phyloP scores from a whole-genome alignment of 2,113 vertebrate genomes.

The Ctenomys sociabilis region DNA sequence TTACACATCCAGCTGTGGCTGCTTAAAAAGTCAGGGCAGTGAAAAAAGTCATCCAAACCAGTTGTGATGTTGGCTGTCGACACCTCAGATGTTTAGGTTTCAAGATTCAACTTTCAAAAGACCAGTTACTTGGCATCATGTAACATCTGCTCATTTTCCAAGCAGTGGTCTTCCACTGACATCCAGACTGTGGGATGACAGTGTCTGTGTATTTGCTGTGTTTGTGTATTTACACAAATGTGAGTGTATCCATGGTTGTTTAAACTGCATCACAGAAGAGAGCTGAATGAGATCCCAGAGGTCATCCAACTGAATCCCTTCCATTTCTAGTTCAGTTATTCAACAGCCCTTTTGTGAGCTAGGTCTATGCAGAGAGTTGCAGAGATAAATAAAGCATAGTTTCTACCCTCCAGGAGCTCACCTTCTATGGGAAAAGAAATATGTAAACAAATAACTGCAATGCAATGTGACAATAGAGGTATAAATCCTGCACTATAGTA shows the following conservation, averaged over 20 bases:
- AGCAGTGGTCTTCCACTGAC: constrained; percentile 42
- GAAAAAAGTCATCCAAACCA: constrained; percentile 59
- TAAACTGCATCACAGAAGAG: constrained; percentile 48
- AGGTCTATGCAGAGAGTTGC: constrained; percentile 34
- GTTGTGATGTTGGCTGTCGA: constrained; percentile 61
- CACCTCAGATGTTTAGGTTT: constrained; percentile 72
- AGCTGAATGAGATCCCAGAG: constrained; percentile 45
- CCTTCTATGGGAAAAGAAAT: constrained; percentile 40
- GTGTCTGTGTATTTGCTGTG: constrained; percentile 30
- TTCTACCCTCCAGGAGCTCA: constrained; percentile 69
- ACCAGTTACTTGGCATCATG: constrained; percentile 57
- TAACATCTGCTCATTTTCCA: constrained; percentile 61
- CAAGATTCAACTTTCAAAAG: constrained; percentile 70
- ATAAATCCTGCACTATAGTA: constrained; percentile 51
- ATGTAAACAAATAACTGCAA: constrained; percentile 71
- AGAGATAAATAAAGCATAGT: constrained; percentile 65
- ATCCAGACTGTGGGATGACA: neutral
- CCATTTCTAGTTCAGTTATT: constrained; percentile 64
- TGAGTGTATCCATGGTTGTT: neutral
- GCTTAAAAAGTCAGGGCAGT: constrained; percentile 61
- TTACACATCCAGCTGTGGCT: constrained; percentile 32
- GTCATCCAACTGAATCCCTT: constrained; percentile 53
- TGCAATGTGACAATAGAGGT: constrained; percentile 49
- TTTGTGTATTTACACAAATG: constrained; percentile 28
- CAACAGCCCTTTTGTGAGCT: constrained; percentile 48